Conservation (phyloP, 2,888 invertebrate genomes). For the Rhagonycha lutea region DNA sequence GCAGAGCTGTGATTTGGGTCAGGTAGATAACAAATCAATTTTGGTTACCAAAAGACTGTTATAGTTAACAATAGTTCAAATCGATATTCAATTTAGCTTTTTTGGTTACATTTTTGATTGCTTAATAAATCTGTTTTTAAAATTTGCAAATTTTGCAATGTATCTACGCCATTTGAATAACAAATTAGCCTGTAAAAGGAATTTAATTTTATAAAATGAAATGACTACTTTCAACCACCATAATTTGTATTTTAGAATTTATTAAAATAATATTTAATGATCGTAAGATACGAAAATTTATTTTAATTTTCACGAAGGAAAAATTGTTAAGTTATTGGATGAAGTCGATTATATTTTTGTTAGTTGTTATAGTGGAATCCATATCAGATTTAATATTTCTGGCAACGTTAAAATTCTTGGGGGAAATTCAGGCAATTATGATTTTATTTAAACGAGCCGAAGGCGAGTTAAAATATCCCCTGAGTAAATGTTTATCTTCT, state of each 20-base stretch:
- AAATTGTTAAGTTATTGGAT: too few species aligned
- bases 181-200: background rate
- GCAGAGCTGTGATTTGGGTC: background rate
- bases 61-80: background rate
- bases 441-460: too few species aligned
- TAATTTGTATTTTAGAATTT: background rate
- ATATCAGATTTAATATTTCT: too few species aligned
- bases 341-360: too few species aligned
- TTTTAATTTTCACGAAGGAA: too few species aligned
- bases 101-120: background rate
- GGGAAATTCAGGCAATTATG: too few species aligned
- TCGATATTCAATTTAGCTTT: constrained; percentile 3
- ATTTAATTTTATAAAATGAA: background rate
- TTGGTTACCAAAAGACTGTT: background rate
- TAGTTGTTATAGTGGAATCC: too few species aligned
- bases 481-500: too few species aligned
- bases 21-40: constrained; percentile 3
- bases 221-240: background rate
- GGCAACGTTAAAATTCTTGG: too few species aligned
- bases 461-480: too few species aligned
- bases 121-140: background rate
- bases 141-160: background rate
- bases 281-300: too few species aligned
- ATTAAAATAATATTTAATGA: background rate
- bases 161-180: background rate